Evolutionary conservation across 1,140 invertebrate genomes (phyloP), one percentile per base, ranked within the genome.

Genomic region (Drosophila bipectinata): DNA sequence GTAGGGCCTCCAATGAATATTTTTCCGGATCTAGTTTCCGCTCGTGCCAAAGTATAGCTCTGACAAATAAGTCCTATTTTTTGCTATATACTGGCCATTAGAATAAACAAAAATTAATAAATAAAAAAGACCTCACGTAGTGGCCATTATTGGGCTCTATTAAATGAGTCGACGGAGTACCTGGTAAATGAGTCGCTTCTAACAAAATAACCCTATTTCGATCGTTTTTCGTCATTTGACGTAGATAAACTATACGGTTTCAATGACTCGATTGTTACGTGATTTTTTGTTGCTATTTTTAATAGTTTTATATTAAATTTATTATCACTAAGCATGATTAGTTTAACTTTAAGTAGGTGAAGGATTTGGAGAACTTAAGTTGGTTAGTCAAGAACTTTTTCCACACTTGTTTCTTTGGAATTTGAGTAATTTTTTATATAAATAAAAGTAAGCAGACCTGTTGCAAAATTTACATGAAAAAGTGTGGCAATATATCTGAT

Each of bases 401-500:
- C 28, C 8, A 30, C 8, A 30, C 28, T 30, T 8, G 10, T 4
- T 37, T 1, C 34, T 37, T 37, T 37, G 34, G 32, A 32, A 32
- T 32, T 32, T 37, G 12, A 37, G 34, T 12, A 12, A 37, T 37
- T 37, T 37, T 12, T 37, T 37, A 12, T 37, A 37, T 37, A 37
- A 37, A 37, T 37, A 37, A 37, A 4, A 1, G 34, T 37, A 37
- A 4, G 8, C 8, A 12, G 34, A 1, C 10, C 3, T 15, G n/a
- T 53, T 34, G 30, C 51, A 53, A 52, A 15, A 51, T 52, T n/a
- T 32, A 32, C 15, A 14, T 14, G 30, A 15, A 53, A 52, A 15
- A 18, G 30, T 53, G 30, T 18, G 51, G 51, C 51, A 32, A 53
- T 15, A 15, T 4, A 21, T 24, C 3, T 15, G n/a, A 15, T 24